Base-by-base conservation (phyloP, 2,113 vertebrate genomes). In the Cricetomys ansorgei region DNA sequence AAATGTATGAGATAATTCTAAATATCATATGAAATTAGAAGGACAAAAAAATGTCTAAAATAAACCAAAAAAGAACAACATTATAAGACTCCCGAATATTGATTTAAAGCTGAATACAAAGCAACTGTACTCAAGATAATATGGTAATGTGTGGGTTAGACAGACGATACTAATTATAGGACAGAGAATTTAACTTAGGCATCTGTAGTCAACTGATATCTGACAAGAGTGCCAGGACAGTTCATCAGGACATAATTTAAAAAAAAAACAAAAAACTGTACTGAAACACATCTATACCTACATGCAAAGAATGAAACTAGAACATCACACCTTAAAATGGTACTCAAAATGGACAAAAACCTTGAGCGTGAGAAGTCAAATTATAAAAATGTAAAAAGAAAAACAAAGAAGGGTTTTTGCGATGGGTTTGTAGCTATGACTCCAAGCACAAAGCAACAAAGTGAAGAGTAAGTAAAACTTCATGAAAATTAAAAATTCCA, bases 31-130 rank as follows among this genome's bases (percentile, higher is more conserved):
- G n/a, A 15, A 93, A 91, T 92, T 50, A 4, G 37, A 87, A 70
- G 25, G 8, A n/a, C n/a, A 17, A 29, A 15, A 80, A 29, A 92
- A 53, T 80, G 80, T 48, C 11, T 13, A 21, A 88, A 84, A 48
- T 76, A 55, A 91, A 11, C 64, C 40, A 19, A 48, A 72, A 93
- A 55, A 75, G 8, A 87, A 45, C 10, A 64, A 96, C 70, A 64
- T 29, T 75, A 31, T 23, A 92, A 43, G 31, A 64, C 43, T 89
- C 23, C n/a, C 45, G 65, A 17, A 65, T 89, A 15, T 86, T 80
- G 13, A 81, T 94, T 89, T 76, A 94, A 87, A 88, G 31, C 65
- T 57, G 69, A 69, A 50, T 70, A 45, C 31, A 88, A 95, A 95
- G 34, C 7, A 79, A 29, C 21, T 75, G 31, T 89, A 76, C 53